phyloP scores from a whole-genome alignment of 2,797 vertebrate species.

The Crocodylus rhombifer region DNA sequence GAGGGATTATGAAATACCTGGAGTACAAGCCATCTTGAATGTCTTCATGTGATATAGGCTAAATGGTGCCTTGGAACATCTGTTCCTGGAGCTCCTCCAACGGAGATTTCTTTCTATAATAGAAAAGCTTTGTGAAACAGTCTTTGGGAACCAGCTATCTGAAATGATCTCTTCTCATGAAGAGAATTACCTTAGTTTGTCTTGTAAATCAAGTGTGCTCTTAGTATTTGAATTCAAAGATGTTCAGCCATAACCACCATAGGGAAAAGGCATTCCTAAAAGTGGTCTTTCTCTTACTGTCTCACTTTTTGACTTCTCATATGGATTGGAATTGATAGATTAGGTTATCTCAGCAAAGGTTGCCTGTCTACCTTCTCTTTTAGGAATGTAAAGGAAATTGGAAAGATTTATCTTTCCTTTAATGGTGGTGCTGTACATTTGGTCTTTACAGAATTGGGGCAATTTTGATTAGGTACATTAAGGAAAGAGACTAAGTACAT shows the following conservation, averaged over 20 bases:
- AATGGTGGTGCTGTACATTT: not conserved
- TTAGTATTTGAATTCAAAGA: not conserved
- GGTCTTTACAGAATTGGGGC: not conserved
- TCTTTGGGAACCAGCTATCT: constrained; percentile 16
- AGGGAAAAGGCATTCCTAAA: not conserved
- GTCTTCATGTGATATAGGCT: not conserved
- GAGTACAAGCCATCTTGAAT: constrained; percentile 8
- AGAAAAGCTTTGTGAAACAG: constrained; percentile 30
- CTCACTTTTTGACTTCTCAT: not conserved
- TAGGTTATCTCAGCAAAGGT: not conserved
- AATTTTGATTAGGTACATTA: not conserved
- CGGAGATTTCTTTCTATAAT: constrained; percentile 1
- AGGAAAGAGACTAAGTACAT: not conserved
- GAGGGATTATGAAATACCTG: not conserved
- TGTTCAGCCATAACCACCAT: not conserved
- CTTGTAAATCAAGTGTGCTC: constrained; percentile 23
- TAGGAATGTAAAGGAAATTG: not conserved
- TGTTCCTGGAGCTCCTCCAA: not conserved
- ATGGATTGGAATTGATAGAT: not conserved
- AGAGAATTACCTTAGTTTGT: not conserved
- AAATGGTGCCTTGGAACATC: constrained; percentile 14
- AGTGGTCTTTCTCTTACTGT: not conserved
- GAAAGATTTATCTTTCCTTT: not conserved
- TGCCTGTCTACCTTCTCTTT: not conserved
- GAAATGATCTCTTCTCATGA: constrained; percentile 5